These are phyloP conservation scores for Acleris literana DNA, from an alignment of 2,888 invertebrate genomes.

Conservation along the genomic window DNA sequence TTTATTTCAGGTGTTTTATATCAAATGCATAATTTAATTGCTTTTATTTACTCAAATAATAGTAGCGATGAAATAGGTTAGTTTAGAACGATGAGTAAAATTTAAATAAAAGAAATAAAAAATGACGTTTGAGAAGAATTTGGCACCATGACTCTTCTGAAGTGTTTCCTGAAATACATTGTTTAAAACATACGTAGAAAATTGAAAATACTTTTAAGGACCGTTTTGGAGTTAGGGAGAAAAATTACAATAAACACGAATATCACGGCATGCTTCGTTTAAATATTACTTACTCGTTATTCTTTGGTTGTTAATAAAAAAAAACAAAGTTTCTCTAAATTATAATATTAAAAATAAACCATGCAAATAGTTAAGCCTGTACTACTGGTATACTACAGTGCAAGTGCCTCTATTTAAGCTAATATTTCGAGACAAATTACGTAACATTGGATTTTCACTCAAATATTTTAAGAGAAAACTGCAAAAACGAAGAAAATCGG, in stretches of 20 bases:
- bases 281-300: too few species aligned
- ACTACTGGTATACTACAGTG: constrained; percentile 1
- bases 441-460: background rate
- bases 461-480: background rate
- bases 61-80: too few species aligned
- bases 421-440: constrained; percentile 7
- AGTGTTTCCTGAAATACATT: constrained; percentile 9
- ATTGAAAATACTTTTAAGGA: background rate
- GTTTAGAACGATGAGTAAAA: too few species aligned
- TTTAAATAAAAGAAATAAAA: too few species aligned
- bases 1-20: too few species aligned
- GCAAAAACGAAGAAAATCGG: too few species aligned
- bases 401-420: constrained; percentile 8
- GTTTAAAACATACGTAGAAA: background rate
- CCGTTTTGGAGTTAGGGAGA: background rate
- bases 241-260: background rate
- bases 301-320: background rate
- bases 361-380: constrained; percentile 4
- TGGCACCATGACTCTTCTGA: too few species aligned
- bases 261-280: background rate
- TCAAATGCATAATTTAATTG: too few species aligned
- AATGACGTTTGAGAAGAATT: too few species aligned
- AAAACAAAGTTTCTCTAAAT: too few species aligned
- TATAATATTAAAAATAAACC: constrained; percentile 1
- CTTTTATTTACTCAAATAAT: too few species aligned